Percentiles rank a stretch among this genome's conserved stretches.
phyloP scores from a whole-genome alignment of 1,140 invertebrate species.

The Drosophila miranda region DNA sequence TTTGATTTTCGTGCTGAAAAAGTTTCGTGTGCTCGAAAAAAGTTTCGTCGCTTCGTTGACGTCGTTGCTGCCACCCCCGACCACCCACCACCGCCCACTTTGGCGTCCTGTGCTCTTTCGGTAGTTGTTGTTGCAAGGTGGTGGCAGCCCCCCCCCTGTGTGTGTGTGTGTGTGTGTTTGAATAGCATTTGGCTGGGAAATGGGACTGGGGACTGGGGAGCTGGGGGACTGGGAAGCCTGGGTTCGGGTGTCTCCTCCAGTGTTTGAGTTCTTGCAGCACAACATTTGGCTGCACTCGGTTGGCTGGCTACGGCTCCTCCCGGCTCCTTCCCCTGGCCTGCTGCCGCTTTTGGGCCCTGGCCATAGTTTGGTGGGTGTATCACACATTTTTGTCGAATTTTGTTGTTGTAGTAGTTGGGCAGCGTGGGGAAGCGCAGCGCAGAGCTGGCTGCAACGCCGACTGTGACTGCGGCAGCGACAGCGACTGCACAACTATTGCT shows the following conservation, averaged over 20 bases:
- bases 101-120: conserved; percentile 57
- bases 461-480: conserved; percentile 36
- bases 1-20: conserved; percentile 81
- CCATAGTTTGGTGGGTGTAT: conserved; percentile 77
- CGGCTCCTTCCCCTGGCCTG: conserved; percentile 39
- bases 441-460: conserved; percentile 35
- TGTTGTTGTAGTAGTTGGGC: conserved; percentile 35
- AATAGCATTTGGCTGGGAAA: conserved; percentile 60
- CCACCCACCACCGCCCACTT: not conserved
- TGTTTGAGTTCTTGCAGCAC: conserved; percentile 74
- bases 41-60: conserved; percentile 80
- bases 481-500: conserved; percentile 70
- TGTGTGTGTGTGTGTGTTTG: conserved; percentile 40
- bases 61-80: conserved; percentile 22
- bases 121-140: conserved; percentile 62
- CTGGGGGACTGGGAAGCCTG: conserved; percentile 1
- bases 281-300: conserved; percentile 79
- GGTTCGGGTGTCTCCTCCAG: conserved; percentile 13
- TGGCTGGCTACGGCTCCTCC: conserved; percentile 46
- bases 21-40: conserved; percentile 82
- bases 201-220: too few relatives aligned
- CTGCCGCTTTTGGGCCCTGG: conserved; percentile 37
- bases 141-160: conserved; percentile 19
- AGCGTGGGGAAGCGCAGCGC: conserved; percentile 11
- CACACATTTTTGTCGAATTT: conserved; percentile 80